These are phyloP conservation scores for Ricordea florida DNA, from an alignment of 92 coral and sea anemone species.

Conservation along the genomic window DNA sequence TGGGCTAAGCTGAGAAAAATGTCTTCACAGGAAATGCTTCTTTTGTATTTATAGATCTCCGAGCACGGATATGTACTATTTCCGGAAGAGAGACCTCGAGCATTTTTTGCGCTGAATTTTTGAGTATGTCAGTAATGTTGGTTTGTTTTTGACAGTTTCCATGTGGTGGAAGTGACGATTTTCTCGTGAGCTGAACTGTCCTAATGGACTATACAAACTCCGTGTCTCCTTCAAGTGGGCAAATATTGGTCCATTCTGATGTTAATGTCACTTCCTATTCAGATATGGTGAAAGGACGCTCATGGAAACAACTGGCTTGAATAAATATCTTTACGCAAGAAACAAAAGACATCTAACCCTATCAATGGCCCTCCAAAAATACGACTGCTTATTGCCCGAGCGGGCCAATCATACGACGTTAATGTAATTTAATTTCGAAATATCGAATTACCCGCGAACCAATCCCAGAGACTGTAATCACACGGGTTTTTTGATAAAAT, in stretches of 20 bases:
- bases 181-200: slow-evolving; percentile 20
- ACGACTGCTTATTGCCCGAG: slow-evolving; percentile 27
- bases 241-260: slow-evolving; percentile 84
- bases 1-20: slow-evolving; percentile 32
- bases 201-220: slow-evolving; percentile 66
- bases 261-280: slow-evolving; percentile 66
- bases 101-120: slow-evolving; percentile 33
- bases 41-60: slow-evolving; percentile 65
- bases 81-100: slow-evolving; percentile 58
- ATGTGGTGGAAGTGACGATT: slow-evolving; percentile 50
- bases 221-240: slow-evolving; percentile 51
- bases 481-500: slow-evolving; percentile 85
- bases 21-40: slow-evolving; percentile 72
- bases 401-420: slow-evolving; percentile 67
- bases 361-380: slow-evolving; percentile 36
- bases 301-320: slow-evolving; percentile 1
- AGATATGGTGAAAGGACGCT: slow-evolving; percentile 46
- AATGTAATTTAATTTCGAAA: slow-evolving; percentile 45
- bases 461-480: slow-evolving; percentile 76
- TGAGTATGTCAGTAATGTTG: slow-evolving; percentile 60
- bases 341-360: slow-evolving; percentile 59
- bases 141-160: slow-evolving; percentile 36
- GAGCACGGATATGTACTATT: slow-evolving; percentile 56
- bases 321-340: slow-evolving; percentile 55
- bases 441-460: slow-evolving; percentile 78